Evolutionary conservation across 1,140 invertebrate genomes (phyloP), one percentile per base, ranked within the genome.

Genomic region (Berghia stephanieae): DNA sequence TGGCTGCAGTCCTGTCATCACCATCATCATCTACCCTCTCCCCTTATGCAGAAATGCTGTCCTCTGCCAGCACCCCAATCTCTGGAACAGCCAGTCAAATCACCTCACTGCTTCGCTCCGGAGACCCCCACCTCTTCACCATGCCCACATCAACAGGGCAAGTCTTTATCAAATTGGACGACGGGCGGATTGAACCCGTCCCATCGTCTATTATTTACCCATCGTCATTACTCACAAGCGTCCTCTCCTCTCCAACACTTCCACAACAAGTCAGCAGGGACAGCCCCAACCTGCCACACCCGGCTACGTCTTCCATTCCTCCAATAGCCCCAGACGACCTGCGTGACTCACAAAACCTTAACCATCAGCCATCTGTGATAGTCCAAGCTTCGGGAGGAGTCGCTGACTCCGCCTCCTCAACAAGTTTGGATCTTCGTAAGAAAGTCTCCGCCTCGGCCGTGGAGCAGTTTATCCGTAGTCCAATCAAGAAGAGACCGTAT

Each of bases 401-500:
- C n/a, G n/a, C n/a, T n/a, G n/a, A n/a, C n/a, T n/a, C n/a, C n/a
- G n/a, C n/a, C n/a, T n/a, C n/a, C 79, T n/a, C 3, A 42, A 85
- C 42, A 82, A 83, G 83, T 42, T 81, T 87, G 55, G 86, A 87
- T 78, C 79, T 87, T 52, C 82, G 86, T 70, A 87, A 87, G 72
- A 83, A 81, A 66, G 27, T 76, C 3, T 76, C 74, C 55, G 27
- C 68, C 3, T 76, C 74, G 16, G 71, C 79, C 5, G 78, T 81
- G 31, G 84, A 85, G 46, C 80, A 84, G 57, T 80, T 85, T 67
- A 81, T 79, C 75, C 81, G 85, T 75, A 88, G 87, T 82, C 87
- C 87, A 16, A 86, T 88, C 42, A 88, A 88, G 69, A 88, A 88
- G 78, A 81, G 87, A 67, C 87, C 87, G 24, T 87, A 87, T 77